Conservation (phyloP, 2,113 vertebrate genomes). For the cattle (Bos taurus) region DNA sequence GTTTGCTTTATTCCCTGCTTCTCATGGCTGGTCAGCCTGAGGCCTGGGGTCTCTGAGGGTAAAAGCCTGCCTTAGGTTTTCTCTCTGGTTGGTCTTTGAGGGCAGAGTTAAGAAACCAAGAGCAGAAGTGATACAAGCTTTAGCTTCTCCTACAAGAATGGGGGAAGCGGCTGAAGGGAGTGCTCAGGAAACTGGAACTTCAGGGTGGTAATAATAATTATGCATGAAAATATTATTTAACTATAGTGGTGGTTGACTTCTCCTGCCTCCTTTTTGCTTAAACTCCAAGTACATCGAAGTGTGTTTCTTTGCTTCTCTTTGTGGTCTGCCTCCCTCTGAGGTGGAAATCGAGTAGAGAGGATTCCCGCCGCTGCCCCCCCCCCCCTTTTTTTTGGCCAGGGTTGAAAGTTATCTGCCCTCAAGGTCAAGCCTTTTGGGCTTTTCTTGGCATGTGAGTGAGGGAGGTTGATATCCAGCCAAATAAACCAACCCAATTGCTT, state of each 20-base stretch:
- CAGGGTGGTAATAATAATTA: slow-evolving; percentile 43
- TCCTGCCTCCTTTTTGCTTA: not conserved
- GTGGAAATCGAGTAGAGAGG: not conserved
- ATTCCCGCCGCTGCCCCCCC: not conserved
- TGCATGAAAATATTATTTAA: slow-evolving; percentile 55
- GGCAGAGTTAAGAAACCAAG: slow-evolving; percentile 54
- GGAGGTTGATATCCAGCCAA: not conserved
- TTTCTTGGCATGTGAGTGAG: not conserved
- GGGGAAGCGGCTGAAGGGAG: slow-evolving; percentile 40
- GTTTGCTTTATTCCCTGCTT: slow-evolving; percentile 29
- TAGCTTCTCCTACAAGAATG: slow-evolving; percentile 17
- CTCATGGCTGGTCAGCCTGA: slow-evolving; percentile 26
- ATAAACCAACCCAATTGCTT: not conserved
- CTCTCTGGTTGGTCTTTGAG: slow-evolving; percentile 43
- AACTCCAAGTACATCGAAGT: not conserved
- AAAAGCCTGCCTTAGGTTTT: slow-evolving; percentile 46
- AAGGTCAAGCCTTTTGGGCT: slow-evolving; percentile 41
- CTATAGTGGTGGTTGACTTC: slow-evolving; percentile 2
- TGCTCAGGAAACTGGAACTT: slow-evolving; percentile 55
- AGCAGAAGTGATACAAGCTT: slow-evolving; percentile 43
- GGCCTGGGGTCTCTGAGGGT: slow-evolving; percentile 33
- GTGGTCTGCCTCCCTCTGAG: not conserved
- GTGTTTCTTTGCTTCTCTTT: slow-evolving; percentile 22
- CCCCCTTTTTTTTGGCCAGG: not conserved
- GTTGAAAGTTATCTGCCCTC: slow-evolving; percentile 2